Evolutionary conservation across 2,797 vertebrate genomes (phyloP).

Genomic region (Fistularia commersonii): DNA sequence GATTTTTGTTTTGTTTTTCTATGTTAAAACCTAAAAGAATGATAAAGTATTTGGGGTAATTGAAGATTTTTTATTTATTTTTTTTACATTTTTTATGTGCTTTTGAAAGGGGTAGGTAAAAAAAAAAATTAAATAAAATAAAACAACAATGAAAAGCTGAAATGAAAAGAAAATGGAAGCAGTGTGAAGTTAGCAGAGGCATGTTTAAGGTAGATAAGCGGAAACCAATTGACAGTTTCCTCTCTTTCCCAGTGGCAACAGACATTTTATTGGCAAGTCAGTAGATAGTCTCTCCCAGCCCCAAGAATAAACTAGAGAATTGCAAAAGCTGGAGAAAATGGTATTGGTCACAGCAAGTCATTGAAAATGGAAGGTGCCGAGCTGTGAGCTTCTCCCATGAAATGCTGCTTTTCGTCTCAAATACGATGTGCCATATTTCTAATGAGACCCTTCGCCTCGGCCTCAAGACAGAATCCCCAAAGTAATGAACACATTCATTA

Average conservation of each 20-base stretch:
- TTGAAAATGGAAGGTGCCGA: constrained; percentile 60
- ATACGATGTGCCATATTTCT: constrained; percentile 51
- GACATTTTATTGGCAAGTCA: constrained; percentile 71
- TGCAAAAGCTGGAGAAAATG: constrained; percentile 70
- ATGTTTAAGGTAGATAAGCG: constrained; percentile 77
- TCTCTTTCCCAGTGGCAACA: constrained; percentile 62
- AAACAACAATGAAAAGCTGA: constrained; percentile 49
- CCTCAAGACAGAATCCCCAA: constrained; percentile 36
- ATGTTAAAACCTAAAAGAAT: too few species aligned
- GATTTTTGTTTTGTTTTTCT: too few species aligned
- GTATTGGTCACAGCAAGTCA: constrained; percentile 70
- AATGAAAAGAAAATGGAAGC: constrained; percentile 46
- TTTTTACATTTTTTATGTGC: constrained; percentile 23
- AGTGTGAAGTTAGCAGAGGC: constrained; percentile 64
- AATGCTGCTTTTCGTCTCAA: constrained; percentile 52
- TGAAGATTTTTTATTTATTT: constrained; percentile 25
- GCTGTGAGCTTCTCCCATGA: constrained; percentile 54
- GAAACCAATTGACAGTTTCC: constrained; percentile 67
- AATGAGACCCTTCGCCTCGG: constrained; percentile 47
- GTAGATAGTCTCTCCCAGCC: constrained; percentile 59
- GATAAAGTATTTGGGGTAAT: neutral
- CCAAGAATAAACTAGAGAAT: constrained; percentile 66
- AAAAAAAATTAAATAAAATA: constrained; percentile 1
- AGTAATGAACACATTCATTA: constrained; percentile 55
- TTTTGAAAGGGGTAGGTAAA: constrained; percentile 13